These are phyloP conservation scores for Palythoa grandiflora DNA, from an alignment of 92 coral and sea anemone genomes.

Conservation along the genomic window DNA sequence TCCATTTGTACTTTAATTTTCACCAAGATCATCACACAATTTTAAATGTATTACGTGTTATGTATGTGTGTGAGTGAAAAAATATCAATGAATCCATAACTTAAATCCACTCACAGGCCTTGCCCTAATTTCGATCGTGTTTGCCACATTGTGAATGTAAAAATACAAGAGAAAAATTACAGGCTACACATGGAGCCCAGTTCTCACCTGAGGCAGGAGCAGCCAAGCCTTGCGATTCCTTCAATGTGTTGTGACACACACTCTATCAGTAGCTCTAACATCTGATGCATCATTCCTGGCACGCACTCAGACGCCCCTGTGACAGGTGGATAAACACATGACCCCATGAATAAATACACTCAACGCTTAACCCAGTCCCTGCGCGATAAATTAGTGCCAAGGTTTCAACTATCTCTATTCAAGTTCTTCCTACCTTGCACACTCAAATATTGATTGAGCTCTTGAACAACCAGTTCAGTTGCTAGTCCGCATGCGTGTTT, in stretches of 20 bases:
- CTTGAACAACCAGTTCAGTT: conserved; percentile 94
- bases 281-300: conserved; percentile 94
- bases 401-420: too few relatives aligned
- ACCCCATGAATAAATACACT: too few relatives aligned
- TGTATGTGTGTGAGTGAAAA: too few relatives aligned
- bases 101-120: too few relatives aligned
- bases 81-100: too few relatives aligned
- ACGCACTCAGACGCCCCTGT: conserved; percentile 97
- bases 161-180: neutral
- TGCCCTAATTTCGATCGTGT: too few relatives aligned
- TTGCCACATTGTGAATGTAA: neutral
- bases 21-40: too few relatives aligned
- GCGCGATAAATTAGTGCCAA: too few relatives aligned
- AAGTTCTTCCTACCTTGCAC: conserved; percentile 79
- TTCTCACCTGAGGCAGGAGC: conserved; percentile 92
- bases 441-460: conserved; percentile 89
- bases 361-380: too few relatives aligned
- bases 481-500: conserved; percentile 99
- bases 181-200: neutral
- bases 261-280: conserved; percentile 84
- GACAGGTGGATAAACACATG: neutral
- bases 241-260: conserved; percentile 97
- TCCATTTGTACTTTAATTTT: too few relatives aligned
- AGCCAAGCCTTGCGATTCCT: conserved; percentile 97
- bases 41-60: too few relatives aligned